These are phyloP conservation scores for Eilema sororculum DNA, from an alignment of 2,888 invertebrate genomes.

Conservation along the genomic window DNA sequence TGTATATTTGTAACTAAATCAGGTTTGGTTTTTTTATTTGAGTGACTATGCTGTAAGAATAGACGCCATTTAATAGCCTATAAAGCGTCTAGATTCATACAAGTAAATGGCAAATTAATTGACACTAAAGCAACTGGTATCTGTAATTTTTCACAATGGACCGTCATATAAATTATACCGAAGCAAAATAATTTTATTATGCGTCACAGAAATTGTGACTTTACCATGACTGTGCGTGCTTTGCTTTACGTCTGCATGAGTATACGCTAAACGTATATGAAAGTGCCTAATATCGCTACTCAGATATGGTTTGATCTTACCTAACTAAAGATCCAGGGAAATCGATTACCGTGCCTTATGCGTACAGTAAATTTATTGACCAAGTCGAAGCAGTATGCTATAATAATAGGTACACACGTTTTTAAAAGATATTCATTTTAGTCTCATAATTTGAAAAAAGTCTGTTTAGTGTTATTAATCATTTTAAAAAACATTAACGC, in stretches of 20 bases:
- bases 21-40: slow-evolving; percentile 25
- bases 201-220: slow-evolving; percentile 57
- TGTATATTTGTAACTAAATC: slow-evolving; percentile 16
- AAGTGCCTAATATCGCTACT: slow-evolving; percentile 44
- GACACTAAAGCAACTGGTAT: slow-evolving; percentile 59
- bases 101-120: slow-evolving; percentile 65
- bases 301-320: slow-evolving; percentile 32
- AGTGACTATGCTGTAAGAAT: slow-evolving; percentile 25
- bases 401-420: slow-evolving; percentile 24
- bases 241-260: slow-evolving; percentile 53
- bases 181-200: slow-evolving; percentile 62
- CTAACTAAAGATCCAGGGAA: slow-evolving; percentile 34
- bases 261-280: slow-evolving; percentile 44
- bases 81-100: slow-evolving; percentile 57
- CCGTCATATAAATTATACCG: slow-evolving; percentile 58
- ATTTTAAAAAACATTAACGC: not conserved
- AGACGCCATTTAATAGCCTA: slow-evolving; percentile 34
- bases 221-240: slow-evolving; percentile 55
- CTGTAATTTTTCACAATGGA: slow-evolving; percentile 57
- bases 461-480: not conserved
- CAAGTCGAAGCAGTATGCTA: not conserved
- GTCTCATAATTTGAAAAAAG: slow-evolving; percentile 19
- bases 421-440: slow-evolving; percentile 27
- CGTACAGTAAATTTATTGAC: slow-evolving; percentile 3
- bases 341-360: slow-evolving; percentile 39